Evolutionary conservation across 2,888 invertebrate species (phyloP).

Genomic region (Dolichopus griseipennis): DNA sequence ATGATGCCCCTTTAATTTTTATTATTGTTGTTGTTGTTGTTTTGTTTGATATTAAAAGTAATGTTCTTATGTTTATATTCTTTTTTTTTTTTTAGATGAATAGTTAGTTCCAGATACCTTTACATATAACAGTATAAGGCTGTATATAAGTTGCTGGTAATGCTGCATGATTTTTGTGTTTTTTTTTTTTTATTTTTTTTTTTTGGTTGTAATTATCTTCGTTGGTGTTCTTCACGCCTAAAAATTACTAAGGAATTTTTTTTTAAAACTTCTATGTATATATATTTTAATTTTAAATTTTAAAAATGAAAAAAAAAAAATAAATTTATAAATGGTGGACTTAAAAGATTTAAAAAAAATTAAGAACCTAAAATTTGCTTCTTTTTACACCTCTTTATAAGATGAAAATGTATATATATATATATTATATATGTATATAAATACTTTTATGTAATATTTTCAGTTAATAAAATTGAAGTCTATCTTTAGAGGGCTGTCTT

Average conservation of each 20-base stretch:
- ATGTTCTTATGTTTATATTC: constrained; percentile 16
- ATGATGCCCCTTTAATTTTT: background rate
- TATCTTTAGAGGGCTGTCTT: background rate
- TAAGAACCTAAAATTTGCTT: background rate
- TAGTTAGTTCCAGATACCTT: too few relatives aligned
- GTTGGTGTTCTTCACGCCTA: constrained; percentile 47
- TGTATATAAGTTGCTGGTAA: background rate
- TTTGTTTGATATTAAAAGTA: background rate
- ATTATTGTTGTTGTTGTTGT: background rate
- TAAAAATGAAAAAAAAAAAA: background rate
- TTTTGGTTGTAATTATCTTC: constrained; percentile 35
- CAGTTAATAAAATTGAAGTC: background rate
- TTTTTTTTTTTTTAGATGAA: too few relatives aligned
- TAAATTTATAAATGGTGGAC: background rate
- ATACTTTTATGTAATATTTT: background rate
- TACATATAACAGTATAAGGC: too few relatives aligned
- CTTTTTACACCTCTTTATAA: constrained; percentile 6
- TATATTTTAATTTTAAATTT: background rate
- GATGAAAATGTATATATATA: too few relatives aligned
- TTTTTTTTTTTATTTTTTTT: constrained; percentile 19
- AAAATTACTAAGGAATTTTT: constrained; percentile 45
- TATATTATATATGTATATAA: background rate
- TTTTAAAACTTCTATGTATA: constrained; percentile 16
- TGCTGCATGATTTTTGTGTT: constrained; percentile 17
- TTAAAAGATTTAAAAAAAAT: background rate